Evolutionary conservation across 2,113 vertebrate species (phyloP).

Genomic region (Coracopsis vasa): DNA sequence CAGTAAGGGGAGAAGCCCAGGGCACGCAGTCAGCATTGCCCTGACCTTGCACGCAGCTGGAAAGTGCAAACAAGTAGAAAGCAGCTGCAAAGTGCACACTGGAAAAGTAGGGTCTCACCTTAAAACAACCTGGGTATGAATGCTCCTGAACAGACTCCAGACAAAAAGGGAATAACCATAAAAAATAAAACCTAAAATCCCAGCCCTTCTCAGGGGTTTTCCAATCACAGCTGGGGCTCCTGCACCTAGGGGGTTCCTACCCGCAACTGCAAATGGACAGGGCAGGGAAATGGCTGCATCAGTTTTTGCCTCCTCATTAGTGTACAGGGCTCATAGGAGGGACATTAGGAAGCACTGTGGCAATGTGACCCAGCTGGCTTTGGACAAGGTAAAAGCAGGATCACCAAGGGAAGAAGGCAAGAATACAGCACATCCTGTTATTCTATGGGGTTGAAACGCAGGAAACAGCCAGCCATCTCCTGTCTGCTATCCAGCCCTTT

Average conservation of each 20-base stretch:
- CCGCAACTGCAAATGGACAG: background rate
- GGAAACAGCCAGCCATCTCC: background rate
- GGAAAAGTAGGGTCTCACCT: background rate
- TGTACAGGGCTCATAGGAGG: background rate
- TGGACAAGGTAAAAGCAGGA: background rate
- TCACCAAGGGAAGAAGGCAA: background rate
- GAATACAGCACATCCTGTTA: constrained; percentile 32
- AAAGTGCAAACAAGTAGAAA: background rate
- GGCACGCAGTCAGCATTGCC: background rate
- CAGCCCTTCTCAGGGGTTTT: background rate
- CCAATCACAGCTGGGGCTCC: background rate
- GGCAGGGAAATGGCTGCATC: background rate
- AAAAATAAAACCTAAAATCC: fast-evolving
- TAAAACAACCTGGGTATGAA: background rate
- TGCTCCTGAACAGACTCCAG: background rate
- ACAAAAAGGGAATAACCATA: background rate
- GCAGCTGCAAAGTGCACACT: background rate
- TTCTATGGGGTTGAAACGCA: background rate
- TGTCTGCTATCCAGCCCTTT: background rate
- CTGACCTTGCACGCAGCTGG: background rate
- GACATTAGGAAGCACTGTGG: background rate
- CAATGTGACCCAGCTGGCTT: background rate
- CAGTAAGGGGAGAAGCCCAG: background rate
- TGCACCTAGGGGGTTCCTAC: background rate
- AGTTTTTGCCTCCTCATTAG: background rate